These are phyloP conservation scores for Pocillopora meandrina DNA, from an alignment of 92 coral and sea anemone genomes.

Conservation along the genomic window DNA sequence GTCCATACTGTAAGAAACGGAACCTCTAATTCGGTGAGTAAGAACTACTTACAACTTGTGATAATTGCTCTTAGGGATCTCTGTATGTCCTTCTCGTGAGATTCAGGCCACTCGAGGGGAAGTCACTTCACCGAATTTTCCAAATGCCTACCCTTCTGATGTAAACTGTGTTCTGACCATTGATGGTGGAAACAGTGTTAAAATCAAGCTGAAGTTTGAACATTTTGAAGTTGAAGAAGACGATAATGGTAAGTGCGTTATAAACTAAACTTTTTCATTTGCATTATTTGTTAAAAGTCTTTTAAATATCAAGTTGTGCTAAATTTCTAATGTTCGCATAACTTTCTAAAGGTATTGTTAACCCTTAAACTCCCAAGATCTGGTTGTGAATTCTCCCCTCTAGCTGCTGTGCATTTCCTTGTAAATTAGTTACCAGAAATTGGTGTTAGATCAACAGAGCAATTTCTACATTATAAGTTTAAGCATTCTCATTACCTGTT, in stretches of 20 bases:
- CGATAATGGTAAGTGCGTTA: slow-evolving; percentile 39
- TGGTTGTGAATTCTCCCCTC: too few species aligned
- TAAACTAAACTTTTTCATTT: not conserved
- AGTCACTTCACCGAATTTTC: slow-evolving; percentile 45
- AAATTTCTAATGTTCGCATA: not conserved
- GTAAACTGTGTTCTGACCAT: slow-evolving; percentile 30
- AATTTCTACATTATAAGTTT: too few species aligned
- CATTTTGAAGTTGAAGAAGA: slow-evolving; percentile 41
- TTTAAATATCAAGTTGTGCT: not conserved
- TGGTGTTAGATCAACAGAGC: too few species aligned
- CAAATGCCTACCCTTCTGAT: slow-evolving; percentile 1
- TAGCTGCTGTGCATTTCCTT: too few species aligned
- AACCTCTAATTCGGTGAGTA: too few species aligned
- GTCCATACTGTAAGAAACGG: too few species aligned
- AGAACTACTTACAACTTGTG: not conserved
- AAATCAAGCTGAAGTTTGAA: slow-evolving; percentile 17
- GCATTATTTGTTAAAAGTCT: not conserved
- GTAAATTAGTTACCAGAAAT: too few species aligned
- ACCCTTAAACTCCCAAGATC: too few species aligned
- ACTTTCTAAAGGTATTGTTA: too few species aligned
- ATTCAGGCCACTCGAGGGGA: slow-evolving; percentile 34
- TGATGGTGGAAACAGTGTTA: slow-evolving; percentile 24
- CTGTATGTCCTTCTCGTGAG: slow-evolving; percentile 64
- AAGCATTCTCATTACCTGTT: too few species aligned
- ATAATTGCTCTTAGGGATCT: slow-evolving; percentile 38